Evolutionary conservation across 2,113 vertebrate genomes (phyloP), one percentile per base, ranked within the genome.

Genomic region (Sylvia atricapilla): DNA sequence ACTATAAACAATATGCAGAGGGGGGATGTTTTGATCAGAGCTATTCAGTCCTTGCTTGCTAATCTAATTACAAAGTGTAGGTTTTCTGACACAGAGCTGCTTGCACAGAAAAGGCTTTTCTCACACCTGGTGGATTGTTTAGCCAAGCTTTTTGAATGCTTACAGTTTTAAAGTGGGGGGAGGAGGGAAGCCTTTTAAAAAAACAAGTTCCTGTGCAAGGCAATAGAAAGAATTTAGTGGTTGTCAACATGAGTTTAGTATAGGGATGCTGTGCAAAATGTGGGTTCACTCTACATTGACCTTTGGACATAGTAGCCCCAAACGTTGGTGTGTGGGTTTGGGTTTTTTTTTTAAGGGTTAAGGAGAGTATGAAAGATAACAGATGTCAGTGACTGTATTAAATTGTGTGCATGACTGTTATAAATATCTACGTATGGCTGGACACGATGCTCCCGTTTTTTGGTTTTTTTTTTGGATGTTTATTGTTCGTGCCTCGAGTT

Each of bases 191-290:
- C 90, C 92, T 97, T 95, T 94, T 94, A 13, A 97, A 98, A 97
- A 96, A 83, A 95, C 49, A 97, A 56, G 95, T 97, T 96, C 96
- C 96, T 97, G 89, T 93, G 95, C 97, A 97, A 94, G 93, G 94
- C 83, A 91, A 94, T 82, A 66, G 97, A 98, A 98, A 97, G 96
- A 97, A 97, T 97, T 94, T 98, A 98, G 97, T 99, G 98, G 98
- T 98, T 99, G 99, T 99, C 99, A 99, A 98, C 97, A 98, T 70
- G 83, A 97, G 98, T 99, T 99, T 99, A 97, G 94, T 92, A 98
- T 97, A 94, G 97, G 96, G 97, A 97, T 96, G 90, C 77, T 87
- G 92, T 59, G 94, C 95, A 98, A 98, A 98, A 91, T 83, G 70
- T 92, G 96, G 97, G 97, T 98, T 97, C 94, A 86, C 94, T 97